Conservation (phyloP, 2,888 invertebrate species). For the Idaea aversata region DNA sequence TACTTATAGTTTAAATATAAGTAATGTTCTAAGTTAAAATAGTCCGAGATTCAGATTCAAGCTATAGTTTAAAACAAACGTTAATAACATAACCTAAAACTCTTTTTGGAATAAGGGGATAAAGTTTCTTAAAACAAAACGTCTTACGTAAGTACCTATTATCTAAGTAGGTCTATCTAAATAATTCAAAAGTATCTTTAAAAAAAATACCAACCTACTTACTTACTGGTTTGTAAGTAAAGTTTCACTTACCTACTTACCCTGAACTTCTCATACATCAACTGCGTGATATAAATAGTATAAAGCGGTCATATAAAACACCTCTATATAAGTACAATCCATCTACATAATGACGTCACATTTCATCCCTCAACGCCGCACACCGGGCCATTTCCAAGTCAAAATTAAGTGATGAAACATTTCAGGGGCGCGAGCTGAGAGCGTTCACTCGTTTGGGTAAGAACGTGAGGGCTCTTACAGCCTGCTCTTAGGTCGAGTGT, state of each 20-base stretch:
- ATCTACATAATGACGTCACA: constrained; percentile 17
- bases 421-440: constrained; percentile 39
- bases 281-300: background rate
- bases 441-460: constrained; percentile 47
- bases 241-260: background rate
- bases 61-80: too few relatives aligned
- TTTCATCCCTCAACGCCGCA: constrained; percentile 23
- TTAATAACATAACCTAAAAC: too few relatives aligned
- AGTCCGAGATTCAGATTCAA: too few relatives aligned
- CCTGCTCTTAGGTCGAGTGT: constrained; percentile 36
- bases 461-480: constrained; percentile 33
- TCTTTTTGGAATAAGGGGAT: too few relatives aligned
- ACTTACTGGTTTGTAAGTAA: background rate
- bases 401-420: constrained; percentile 49
- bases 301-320: background rate
- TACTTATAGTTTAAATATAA: too few relatives aligned
- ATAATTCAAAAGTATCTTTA: background rate
- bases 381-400: constrained; percentile 28
- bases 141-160: too few relatives aligned
- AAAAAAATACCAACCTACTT: background rate
- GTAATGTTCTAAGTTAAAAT: too few relatives aligned
- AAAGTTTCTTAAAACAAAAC: too few relatives aligned
- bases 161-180: too few relatives aligned
- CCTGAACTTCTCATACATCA: background rate
- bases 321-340: constrained; percentile 5